These are phyloP conservation scores for Pituophis catenifer DNA, from an alignment of 2,113 vertebrate genomes.

Conservation along the genomic window DNA sequence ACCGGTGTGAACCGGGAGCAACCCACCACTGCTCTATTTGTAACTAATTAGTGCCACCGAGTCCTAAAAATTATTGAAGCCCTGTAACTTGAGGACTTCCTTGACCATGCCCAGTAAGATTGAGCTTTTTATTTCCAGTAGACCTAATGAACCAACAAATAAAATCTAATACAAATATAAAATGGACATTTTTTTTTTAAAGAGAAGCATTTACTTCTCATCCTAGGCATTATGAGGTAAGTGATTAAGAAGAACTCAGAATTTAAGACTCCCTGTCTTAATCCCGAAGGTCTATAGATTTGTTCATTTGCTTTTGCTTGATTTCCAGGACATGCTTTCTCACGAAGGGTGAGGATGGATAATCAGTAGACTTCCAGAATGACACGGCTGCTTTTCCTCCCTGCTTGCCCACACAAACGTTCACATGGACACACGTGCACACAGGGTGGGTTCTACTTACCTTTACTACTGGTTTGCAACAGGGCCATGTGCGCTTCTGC, in stretches of 20 bases:
- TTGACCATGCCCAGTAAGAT: background rate
- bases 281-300: slow-evolving; percentile 37
- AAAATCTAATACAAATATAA: slow-evolving; percentile 17
- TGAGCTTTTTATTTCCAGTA: background rate
- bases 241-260: slow-evolving; percentile 26
- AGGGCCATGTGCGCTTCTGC: no score
- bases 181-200: background rate
- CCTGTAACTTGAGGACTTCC: background rate
- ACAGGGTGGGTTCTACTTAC: background rate
- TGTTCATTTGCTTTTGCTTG: background rate
- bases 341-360: slow-evolving; percentile 53
- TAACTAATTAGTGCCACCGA: background rate
- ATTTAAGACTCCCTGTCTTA: slow-evolving; percentile 20
- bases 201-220: slow-evolving; percentile 18
- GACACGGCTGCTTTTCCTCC: slow-evolving; percentile 46
- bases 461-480: no score
- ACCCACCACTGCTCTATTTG: no score
- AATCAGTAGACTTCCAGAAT: slow-evolving; percentile 51
- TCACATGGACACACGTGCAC: background rate
- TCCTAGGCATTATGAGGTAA: slow-evolving; percentile 29
- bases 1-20: no score
- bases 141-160: background rate
- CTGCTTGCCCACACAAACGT: background rate
- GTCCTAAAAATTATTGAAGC: background rate
- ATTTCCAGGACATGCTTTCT: slow-evolving; percentile 53